These are phyloP conservation scores for Pseudois nayaur DNA, from an alignment of 2,113 vertebrate species.

Conservation along the genomic window DNA sequence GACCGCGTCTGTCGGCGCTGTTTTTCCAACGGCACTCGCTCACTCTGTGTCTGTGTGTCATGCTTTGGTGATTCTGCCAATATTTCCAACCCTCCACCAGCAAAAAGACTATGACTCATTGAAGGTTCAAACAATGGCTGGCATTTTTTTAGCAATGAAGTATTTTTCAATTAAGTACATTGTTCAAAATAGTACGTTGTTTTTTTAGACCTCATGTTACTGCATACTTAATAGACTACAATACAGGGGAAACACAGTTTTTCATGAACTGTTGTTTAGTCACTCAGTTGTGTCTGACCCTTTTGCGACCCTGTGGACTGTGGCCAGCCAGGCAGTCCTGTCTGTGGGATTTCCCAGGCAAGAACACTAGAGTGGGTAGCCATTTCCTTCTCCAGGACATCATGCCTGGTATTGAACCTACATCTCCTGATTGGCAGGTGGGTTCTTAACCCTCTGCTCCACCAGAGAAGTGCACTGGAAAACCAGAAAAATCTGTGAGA, in stretches of 20 bases:
- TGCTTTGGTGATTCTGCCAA: background rate
- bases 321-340: background rate
- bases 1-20: fast-evolving
- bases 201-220: background rate
- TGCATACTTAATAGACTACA: background rate
- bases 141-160: background rate
- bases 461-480: background rate
- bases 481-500: background rate
- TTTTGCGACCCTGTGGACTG: background rate
- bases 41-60: background rate
- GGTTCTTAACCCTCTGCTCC: background rate
- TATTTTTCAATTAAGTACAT: background rate
- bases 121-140: background rate
- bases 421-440: background rate
- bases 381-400: background rate
- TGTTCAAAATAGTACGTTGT: background rate
- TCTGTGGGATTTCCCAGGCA: background rate
- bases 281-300: background rate
- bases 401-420: background rate
- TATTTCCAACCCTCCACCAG: background rate
- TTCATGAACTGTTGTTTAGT: background rate
- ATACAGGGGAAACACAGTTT: background rate
- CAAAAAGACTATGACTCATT: background rate
- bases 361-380: background rate
- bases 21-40: background rate